phyloP scores from a whole-genome alignment of 2,797 vertebrate species.

The Acestrorhynchus altus region DNA sequence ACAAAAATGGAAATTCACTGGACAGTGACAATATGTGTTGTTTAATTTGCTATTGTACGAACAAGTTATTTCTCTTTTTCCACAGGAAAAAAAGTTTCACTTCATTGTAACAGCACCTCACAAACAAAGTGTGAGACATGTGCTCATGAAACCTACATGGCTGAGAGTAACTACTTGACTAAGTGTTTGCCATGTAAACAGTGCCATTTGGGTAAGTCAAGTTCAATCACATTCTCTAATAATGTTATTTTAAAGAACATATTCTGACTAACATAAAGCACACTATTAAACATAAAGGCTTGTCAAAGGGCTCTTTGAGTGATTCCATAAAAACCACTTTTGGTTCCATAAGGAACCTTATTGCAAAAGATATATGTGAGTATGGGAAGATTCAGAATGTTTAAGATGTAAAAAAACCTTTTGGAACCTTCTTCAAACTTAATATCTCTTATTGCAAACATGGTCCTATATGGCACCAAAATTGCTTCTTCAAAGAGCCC shows the following conservation, averaged over 20 bases:
- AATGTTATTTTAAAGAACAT: not conserved
- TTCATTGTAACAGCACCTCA: not conserved
- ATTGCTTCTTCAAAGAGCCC: too few species aligned
- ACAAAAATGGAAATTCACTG: not conserved
- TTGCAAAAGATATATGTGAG: too few species aligned
- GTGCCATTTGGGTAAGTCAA: not conserved
- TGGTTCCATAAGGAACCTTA: too few species aligned
- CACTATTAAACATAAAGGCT: not conserved
- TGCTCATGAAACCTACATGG: not conserved
- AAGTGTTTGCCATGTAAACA: not conserved
- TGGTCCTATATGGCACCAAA: too few species aligned
- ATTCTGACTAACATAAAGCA: not conserved
- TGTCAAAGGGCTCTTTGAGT: too few species aligned
- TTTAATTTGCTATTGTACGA: not conserved
- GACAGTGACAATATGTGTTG: not conserved
- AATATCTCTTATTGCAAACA: too few species aligned
- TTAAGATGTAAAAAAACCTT: too few species aligned
- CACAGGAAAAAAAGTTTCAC: not conserved
- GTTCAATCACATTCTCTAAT: not conserved
- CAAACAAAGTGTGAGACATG: not conserved
- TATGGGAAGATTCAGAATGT: too few species aligned
- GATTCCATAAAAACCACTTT: too few species aligned
- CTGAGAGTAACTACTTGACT: accelerated
- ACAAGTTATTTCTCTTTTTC: not conserved
- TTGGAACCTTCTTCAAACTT: too few species aligned